Percentiles rank a stretch among this genome's conserved stretches.
phyloP scores from a whole-genome alignment of 2,888 invertebrate species.

The Hirtodrosophila confusa region DNA sequence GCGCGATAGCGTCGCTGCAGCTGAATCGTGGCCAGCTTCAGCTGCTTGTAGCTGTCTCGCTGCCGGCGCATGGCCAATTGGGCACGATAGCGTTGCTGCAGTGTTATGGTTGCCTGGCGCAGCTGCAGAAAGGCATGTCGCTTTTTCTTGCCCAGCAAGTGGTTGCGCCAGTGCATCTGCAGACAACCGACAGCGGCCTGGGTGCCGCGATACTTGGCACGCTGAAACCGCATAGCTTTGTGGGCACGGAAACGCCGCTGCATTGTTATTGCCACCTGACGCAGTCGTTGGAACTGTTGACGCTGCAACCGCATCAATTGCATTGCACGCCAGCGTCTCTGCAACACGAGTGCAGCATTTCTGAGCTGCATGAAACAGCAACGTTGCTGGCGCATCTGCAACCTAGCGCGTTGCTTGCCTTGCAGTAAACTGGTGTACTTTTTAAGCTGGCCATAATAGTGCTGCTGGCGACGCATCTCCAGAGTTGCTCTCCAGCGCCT shows the following conservation, averaged over 20 bases:
- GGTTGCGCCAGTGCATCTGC: slow-evolving; percentile 82
- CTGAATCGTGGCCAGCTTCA: slow-evolving; percentile 75
- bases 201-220: slow-evolving; percentile 76
- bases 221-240: slow-evolving; percentile 75
- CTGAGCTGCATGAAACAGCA: slow-evolving; percentile 55
- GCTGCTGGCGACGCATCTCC: slow-evolving; percentile 63
- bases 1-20: slow-evolving; percentile 68
- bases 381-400: slow-evolving; percentile 70
- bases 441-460: slow-evolving; percentile 68
- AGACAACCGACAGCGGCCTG: slow-evolving; percentile 77
- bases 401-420: slow-evolving; percentile 69
- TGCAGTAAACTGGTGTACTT: slow-evolving; percentile 75
- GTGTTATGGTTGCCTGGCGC: slow-evolving; percentile 28
- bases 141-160: slow-evolving; percentile 52
- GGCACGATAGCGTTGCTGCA: slow-evolving; percentile 61
- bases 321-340: slow-evolving; percentile 80
- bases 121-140: slow-evolving; percentile 30
- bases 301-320: slow-evolving; percentile 59
- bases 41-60: slow-evolving; percentile 48
- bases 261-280: slow-evolving; percentile 77
- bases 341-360: slow-evolving; percentile 71
- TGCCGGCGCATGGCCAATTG: slow-evolving; percentile 71
- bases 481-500: slow-evolving; percentile 81
- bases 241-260: slow-evolving; percentile 74
- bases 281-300: slow-evolving; percentile 63